Conservation (phyloP, 2,797 vertebrate genomes). For the Chelonia mydas region DNA sequence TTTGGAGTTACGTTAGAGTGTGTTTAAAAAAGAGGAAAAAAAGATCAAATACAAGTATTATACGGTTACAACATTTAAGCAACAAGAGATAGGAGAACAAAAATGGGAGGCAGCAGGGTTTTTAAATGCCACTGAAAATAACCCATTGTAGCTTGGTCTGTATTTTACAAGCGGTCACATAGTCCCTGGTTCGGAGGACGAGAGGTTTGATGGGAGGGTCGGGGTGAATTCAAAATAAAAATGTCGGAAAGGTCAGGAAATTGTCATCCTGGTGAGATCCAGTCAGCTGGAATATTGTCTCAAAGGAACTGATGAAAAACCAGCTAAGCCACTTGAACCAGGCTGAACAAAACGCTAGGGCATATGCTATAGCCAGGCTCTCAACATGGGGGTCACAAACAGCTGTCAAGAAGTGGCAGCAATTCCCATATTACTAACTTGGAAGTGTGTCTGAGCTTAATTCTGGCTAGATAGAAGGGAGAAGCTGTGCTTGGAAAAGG, state of each 20-base stretch:
- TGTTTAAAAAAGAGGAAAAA: conserved; percentile 32
- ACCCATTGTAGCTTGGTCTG: neutral
- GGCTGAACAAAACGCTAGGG: neutral
- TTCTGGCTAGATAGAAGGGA: neutral
- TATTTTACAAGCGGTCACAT: neutral
- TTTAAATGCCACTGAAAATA: neutral
- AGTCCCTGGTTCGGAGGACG: neutral
- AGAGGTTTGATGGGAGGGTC: neutral
- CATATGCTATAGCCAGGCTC: neutral
- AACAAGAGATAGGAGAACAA: neutral
- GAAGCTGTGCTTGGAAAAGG: neutral
- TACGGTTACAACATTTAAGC: neutral
- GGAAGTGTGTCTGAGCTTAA: neutral
- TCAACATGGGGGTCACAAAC: neutral
- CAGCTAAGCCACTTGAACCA: neutral
- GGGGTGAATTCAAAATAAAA: conserved; percentile 1
- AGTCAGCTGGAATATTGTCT: neutral
- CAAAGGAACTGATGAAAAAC: neutral
- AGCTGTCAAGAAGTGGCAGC: neutral
- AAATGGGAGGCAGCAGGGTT: neutral
- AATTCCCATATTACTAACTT: neutral
- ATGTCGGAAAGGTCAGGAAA: neutral
- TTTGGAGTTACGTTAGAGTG: neutral
- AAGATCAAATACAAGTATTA: neutral
- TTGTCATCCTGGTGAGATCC: neutral